A percentile compares a stretch with the other conserved stretches of the same genome.
Evolutionary conservation across 2,113 vertebrate species (phyloP).

Genomic region (Hippoglossus stenolepis): DNA sequence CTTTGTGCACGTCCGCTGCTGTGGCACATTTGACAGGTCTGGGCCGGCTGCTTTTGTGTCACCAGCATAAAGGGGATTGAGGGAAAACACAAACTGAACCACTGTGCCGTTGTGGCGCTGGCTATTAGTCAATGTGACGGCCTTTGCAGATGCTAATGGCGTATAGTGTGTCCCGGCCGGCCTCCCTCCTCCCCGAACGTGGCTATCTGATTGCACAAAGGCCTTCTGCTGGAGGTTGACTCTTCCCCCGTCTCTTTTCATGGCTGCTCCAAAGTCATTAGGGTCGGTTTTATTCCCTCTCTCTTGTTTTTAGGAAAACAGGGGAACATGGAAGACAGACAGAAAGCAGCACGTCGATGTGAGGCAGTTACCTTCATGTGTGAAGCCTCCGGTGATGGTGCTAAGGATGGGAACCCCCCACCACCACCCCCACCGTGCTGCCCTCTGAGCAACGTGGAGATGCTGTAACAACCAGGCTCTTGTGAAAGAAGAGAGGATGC

Average conservation of each 20-base stretch:
- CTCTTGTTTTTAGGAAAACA: slow-evolving; percentile 64
- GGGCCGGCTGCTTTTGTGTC: slow-evolving; percentile 92
- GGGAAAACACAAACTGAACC: slow-evolving; percentile 93
- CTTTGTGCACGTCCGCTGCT: slow-evolving; percentile 89
- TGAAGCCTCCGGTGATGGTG: slow-evolving; percentile 75
- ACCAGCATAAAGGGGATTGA: slow-evolving; percentile 87
- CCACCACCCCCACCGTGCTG: slow-evolving; percentile 28
- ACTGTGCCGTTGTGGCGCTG: slow-evolving; percentile 84
- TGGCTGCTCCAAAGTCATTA: slow-evolving; percentile 86
- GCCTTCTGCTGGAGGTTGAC: slow-evolving; percentile 81
- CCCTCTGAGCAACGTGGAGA: slow-evolving; percentile 63
- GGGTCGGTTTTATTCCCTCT: slow-evolving; percentile 50
- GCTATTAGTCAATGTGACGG: slow-evolving; percentile 87
- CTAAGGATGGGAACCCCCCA: slow-evolving; percentile 20
- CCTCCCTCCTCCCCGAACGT: slow-evolving; percentile 83
- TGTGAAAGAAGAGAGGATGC: slow-evolving; percentile 80
- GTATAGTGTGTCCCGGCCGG: slow-evolving; percentile 85
- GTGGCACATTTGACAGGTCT: slow-evolving; percentile 94
- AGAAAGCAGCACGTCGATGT: slow-evolving; percentile 59
- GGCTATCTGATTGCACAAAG: slow-evolving; percentile 89
- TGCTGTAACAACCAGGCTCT: slow-evolving; percentile 72
- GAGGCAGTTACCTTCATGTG: slow-evolving; percentile 50
- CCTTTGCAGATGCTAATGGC: slow-evolving; percentile 99
- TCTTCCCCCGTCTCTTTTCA: slow-evolving; percentile 79
- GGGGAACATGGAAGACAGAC: slow-evolving; percentile 56